A percentile compares a stretch with the other conserved stretches of the same genome.
Conservation (phyloP, 1,140 invertebrate species). For the Epicauta chinensis region DNA sequence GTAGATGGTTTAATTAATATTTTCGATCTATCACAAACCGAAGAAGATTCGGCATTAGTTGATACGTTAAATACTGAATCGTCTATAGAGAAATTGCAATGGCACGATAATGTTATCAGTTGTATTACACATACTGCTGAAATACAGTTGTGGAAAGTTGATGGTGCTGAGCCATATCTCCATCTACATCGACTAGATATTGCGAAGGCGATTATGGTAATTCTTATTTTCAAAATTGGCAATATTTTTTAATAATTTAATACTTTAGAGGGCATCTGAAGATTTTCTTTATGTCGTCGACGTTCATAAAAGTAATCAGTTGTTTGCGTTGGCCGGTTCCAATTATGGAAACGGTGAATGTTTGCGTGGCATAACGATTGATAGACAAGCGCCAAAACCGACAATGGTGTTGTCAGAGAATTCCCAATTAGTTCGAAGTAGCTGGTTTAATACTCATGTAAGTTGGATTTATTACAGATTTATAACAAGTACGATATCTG, state of each 20-base stretch:
- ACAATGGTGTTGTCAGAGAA: conserved; percentile 52
- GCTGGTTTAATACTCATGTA: conserved; percentile 55
- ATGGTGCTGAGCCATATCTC: conserved; percentile 34
- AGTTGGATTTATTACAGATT: conserved; percentile 28
- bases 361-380: conserved; percentile 10
- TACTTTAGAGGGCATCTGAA: conserved; percentile 48
- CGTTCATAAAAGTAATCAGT: conserved; percentile 43
- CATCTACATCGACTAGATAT: conserved; percentile 39
- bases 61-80: conserved; percentile 79
- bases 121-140: conserved; percentile 66
- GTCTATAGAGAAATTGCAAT: conserved; percentile 61
- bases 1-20: conserved; percentile 83
- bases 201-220: conserved; percentile 26
- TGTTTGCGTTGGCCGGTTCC: conserved; percentile 57
- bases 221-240: conserved; percentile 15
- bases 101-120: conserved; percentile 49
- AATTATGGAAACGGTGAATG: conserved; percentile 47
- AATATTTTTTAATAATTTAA: conserved; percentile 15
- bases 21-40: conserved; percentile 67
- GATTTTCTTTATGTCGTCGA: conserved; percentile 63
- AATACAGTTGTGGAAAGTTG: conserved; percentile 60
- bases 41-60: conserved; percentile 75
- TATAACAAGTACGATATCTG: background rate
- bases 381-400: conserved; percentile 46
- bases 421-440: conserved; percentile 60